A percentile compares a stretch with the other conserved stretches of the same genome.
Evolutionary conservation across 2,797 vertebrate species (phyloP).

Genomic region (Morus bassanus): DNA sequence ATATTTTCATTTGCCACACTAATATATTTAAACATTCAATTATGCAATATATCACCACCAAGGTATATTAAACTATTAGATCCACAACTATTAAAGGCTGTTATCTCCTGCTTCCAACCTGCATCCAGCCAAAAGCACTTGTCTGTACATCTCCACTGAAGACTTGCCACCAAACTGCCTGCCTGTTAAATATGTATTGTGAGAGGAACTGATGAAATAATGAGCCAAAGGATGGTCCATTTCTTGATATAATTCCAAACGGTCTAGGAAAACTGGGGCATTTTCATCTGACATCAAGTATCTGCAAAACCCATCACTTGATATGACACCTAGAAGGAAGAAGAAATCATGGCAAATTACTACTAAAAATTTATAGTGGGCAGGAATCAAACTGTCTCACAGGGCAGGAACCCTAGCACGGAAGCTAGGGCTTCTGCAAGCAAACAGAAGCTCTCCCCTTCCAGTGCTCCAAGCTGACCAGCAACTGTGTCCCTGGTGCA

Average conservation of each 20-base stretch:
- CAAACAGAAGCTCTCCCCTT: not conserved
- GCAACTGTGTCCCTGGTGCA: not conserved
- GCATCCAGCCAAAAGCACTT: constrained; percentile 96
- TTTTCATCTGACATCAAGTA: constrained; percentile 99
- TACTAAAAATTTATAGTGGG: not conserved
- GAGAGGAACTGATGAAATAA: constrained; percentile 98
- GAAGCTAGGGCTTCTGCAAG: not conserved
- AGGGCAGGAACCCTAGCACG: not conserved
- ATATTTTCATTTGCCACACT: not conserved
- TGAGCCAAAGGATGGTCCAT: constrained; percentile 97
- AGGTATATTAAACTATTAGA: not conserved
- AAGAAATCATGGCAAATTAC: not conserved
- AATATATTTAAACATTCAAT: not conserved
- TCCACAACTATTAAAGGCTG: not conserved
- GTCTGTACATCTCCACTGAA: constrained; percentile 97
- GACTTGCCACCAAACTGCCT: constrained; percentile 97
- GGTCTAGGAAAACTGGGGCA: constrained; percentile 95
- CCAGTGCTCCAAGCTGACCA: not conserved
- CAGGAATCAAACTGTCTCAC: not conserved
- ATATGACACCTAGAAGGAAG: constrained; percentile 85
- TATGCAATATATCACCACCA: not conserved
- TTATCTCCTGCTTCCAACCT: constrained; percentile 78
- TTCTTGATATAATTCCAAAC: constrained; percentile 94
- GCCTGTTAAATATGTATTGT: constrained; percentile 97
- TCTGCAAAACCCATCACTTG: constrained; percentile 94